Base-by-base conservation (phyloP, 1,140 invertebrate genomes). In the Sycophila sp. region DNA sequence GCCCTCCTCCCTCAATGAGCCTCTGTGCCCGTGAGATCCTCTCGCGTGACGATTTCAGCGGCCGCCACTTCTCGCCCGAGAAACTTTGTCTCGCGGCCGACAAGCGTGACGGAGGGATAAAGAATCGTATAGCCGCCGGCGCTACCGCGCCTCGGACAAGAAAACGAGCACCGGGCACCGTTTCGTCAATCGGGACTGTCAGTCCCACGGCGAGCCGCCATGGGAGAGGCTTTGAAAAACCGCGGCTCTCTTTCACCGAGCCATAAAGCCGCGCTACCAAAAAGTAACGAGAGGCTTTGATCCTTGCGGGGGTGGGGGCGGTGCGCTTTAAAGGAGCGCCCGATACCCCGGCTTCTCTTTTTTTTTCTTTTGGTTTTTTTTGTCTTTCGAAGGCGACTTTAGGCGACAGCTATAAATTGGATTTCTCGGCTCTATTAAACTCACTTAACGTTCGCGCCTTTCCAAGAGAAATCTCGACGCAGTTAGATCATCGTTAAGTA, bases 61-160 rank as follows among this genome's bases (percentile, higher is more conserved):
- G n/a, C 24, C 45, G 24, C 19, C n/a, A 15, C 51, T 53, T 30
- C 42, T 47, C 24, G 51, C 24, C 19, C 49, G 49, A 53, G 11
- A n/a, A 30, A 36, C 30, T 47, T 62, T 28, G 30, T 51, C 13
- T 13, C 3, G 42, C 17, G 26, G 24, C 24, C 19, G 63, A 65
- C 63, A 65, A 53, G 17, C 63, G 49, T 65, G 63, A 65, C 63
- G 63, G 45, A 65, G 11, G 49, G 22, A 65, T 53, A 36, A 64
- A 47, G 47, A 51, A 49, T 51, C 42, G 6, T 5, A 34, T 65
- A 38, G 63, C 63, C 49, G 5, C 11, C 2, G 63, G 47, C 42
- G 60, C 63, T 65, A 65, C 63, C 49, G 63, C 63, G 34, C 42
- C 45, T 26, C 45, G 19, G 24, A 55, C 28, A 30, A 53, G 11